Evolutionary conservation across 2,797 vertebrate genomes (phyloP).

Genomic region (Labeo calbasu): DNA sequence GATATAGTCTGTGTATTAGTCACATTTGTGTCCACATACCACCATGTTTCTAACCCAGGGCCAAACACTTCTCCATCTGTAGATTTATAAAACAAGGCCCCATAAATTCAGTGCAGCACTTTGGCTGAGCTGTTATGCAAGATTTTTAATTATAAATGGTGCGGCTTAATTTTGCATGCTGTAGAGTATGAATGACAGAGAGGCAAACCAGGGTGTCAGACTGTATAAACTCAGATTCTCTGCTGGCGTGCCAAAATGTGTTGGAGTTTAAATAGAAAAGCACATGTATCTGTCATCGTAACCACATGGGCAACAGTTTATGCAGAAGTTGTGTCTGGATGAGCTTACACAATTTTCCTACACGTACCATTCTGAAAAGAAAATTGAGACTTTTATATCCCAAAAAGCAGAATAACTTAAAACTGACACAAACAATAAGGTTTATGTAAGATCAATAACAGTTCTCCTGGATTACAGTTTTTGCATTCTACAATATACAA

Average conservation of each 20-base stretch:
- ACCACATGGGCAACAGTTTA: conserved; percentile 41
- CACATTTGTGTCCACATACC: conserved; percentile 9
- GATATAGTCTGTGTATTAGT: conserved; percentile 18
- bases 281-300: conserved; percentile 51
- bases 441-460: background rate
- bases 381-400: conserved; percentile 14
- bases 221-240: conserved; percentile 53
- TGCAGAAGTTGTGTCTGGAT: conserved; percentile 37
- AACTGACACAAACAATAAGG: background rate
- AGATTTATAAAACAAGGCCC: conserved; percentile 25
- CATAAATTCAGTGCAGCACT: conserved; percentile 14
- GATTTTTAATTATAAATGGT: conserved; percentile 56
- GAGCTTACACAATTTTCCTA: conserved; percentile 38
- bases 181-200: conserved; percentile 45
- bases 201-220: conserved; percentile 55
- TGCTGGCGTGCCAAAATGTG: conserved; percentile 36
- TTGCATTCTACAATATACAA: background rate
- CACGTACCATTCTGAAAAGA: conserved; percentile 27
- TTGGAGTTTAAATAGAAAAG: conserved; percentile 42
- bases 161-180: conserved; percentile 47
- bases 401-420: background rate
- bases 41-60: conserved; percentile 24
- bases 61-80: conserved; percentile 14
- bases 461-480: background rate
- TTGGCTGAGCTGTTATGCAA: conserved; percentile 42